Conservation (phyloP, 2,113 vertebrate genomes). For the Onychostoma macrolepis region DNA sequence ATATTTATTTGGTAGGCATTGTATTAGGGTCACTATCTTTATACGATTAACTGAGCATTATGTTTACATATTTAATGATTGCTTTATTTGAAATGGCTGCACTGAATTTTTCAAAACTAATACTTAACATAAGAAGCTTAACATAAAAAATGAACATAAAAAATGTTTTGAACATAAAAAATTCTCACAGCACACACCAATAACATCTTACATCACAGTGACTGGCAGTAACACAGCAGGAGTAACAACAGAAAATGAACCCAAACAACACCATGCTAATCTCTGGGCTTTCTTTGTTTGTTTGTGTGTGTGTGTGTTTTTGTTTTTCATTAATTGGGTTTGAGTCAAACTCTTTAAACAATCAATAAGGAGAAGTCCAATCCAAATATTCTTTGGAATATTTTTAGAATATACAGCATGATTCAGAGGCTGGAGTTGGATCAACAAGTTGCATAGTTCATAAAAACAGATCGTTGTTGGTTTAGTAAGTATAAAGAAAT, state of each 20-base stretch:
- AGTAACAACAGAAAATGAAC: background rate
- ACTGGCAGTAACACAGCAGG: background rate
- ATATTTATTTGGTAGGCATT: background rate
- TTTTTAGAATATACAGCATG: background rate
- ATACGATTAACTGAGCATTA: background rate
- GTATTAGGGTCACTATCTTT: background rate
- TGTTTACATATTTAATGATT: background rate
- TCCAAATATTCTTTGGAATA: background rate
- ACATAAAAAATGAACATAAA: too few species aligned
- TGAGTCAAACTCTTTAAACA: background rate
- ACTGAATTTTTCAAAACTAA: background rate
- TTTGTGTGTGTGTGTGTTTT: background rate
- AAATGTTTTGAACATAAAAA: too few species aligned
- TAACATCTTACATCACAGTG: constrained; percentile 1
- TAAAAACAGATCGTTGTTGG: background rate
- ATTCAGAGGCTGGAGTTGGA: background rate
- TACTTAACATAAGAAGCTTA: background rate
- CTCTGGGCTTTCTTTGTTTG: background rate
- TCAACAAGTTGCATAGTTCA: background rate
- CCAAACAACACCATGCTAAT: background rate
- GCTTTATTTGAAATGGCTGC: background rate
- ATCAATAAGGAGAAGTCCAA: background rate
- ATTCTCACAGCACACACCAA: background rate
- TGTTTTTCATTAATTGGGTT: background rate
- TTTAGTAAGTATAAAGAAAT: constrained; percentile 1